phyloP scores from a whole-genome alignment of 2,797 vertebrate genomes.

The Enteromius unitaeniatus region DNA sequence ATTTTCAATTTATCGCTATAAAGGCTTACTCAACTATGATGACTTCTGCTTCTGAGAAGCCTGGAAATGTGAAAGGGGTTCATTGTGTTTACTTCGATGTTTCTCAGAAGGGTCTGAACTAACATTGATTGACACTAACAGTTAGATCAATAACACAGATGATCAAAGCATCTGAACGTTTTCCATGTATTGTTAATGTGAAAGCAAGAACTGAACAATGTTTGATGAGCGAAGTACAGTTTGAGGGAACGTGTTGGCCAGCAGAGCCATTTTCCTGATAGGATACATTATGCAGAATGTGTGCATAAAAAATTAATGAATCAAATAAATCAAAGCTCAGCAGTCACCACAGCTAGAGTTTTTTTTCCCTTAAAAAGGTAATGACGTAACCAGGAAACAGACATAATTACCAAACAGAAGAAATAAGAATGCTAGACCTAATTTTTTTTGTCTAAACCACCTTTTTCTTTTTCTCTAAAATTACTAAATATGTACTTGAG shows the following conservation, averaged over 20 bases:
- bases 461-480: background rate
- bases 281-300: slow-evolving; percentile 27
- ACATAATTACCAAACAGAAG: background rate
- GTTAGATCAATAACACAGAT: slow-evolving; percentile 56
- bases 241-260: slow-evolving; percentile 40
- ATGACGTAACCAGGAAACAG: slow-evolving; percentile 44
- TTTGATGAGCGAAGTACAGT: slow-evolving; percentile 31
- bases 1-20: background rate
- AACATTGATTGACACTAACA: slow-evolving; percentile 65
- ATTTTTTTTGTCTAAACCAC: background rate
- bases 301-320: slow-evolving; percentile 41
- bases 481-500: background rate
- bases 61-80: background rate
- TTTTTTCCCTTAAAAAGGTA: background rate
- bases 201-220: slow-evolving; percentile 52
- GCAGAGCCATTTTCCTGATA: slow-evolving; percentile 45
- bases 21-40: background rate
- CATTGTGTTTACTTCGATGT: background rate
- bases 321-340: slow-evolving; percentile 49
- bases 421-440: background rate
- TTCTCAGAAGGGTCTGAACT: slow-evolving; percentile 18
- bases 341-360: slow-evolving; percentile 37
- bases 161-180: slow-evolving; percentile 47
- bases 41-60: background rate
- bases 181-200: slow-evolving; percentile 30